Evolutionary conservation across 2,113 vertebrate genomes (phyloP), one percentile per base, ranked within the genome.

Genomic region (Crotophaga sulcirostris): DNA sequence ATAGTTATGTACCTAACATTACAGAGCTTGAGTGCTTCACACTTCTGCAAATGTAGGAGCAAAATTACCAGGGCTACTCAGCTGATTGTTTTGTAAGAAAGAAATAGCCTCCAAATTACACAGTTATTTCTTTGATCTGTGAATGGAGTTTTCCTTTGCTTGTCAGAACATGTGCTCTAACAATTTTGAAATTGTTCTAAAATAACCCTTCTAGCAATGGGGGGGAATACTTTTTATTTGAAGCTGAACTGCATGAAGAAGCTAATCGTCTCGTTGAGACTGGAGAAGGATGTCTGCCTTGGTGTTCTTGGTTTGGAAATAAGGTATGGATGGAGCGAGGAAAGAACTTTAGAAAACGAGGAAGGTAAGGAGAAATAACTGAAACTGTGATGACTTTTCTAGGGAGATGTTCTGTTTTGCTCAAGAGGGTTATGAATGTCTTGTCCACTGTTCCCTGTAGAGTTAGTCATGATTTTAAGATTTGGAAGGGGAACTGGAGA

Each of bases 131-230:
- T 88, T 77, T 74, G 36, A 45, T 73, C 28, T 74, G 11, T 68
- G 49, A 92, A 49, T 66, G 33, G 55, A 72, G 34, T 91, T 87
- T 91, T 87, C 51, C 42, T 73, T 88, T 62, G 13, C 63, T 77
- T 91, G n/a, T 87, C 28, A 47, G 84, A 94, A 34, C 9, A 23
- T 12, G 25, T 23, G 12, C 29, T 63, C 42, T 68, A 70, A 88
- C 52, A 55, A 17, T 78, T 67, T 36, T 45, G 45, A 72, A 79
- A 47, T 63, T 36, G 29, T 72, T 87, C 45, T 58, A 44, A 77
- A 69, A 31, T 52, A 45, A 47, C 16, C 54, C 19, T 29, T 36
- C 28, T 23, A 51, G 17, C 29, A 47, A 25, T 0, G 1, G 5
- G 16, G 40, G 3, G 13, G 11, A 68, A 16, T 58, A 36, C 1